Base-by-base conservation (phyloP, 2,797 vertebrate genomes). In the Sebastes oblongus region DNA sequence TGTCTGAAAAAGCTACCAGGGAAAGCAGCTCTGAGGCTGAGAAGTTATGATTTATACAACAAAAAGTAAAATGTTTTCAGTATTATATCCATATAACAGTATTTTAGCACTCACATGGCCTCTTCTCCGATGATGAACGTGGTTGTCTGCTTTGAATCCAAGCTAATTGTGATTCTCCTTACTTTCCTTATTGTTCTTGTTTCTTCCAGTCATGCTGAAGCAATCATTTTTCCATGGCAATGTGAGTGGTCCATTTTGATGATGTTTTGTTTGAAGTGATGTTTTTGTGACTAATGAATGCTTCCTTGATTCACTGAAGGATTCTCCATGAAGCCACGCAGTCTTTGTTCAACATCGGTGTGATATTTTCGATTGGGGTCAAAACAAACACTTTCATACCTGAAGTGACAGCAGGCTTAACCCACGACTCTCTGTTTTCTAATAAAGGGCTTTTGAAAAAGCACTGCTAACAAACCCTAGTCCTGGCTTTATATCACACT, bases 191-290 rank as follows among this genome's bases (percentile, higher is more conserved):
- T 60, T 55, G 25, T 4, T 67, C 14, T 60, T 14, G 2, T 60
- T 50, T 79, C 22, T 68, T 68, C 22, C 27, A 22, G 36, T 22
- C 6, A 34, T 39, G 10, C 56, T 66, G 30, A 46, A 24, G 52
- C 42, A 75, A 22, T 73, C 3, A 29, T 68, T 65, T 13, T 16
- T 67, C 32, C 18, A 1, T 27, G 5, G 66, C 55, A n/a, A 27
- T 5, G 10, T 13, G 67, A 68, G 50, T 0, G 3, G 22, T 25
- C 56, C 75, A 66, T 82, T 83, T 73, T 52, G 27, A 29, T 55
- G 61, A 36, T 72, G 54, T 72, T 78, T 66, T 39, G 52, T 74
- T 77, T 78, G 39, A 82, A 81, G 52, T 81, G 62, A 46, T 29
- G 29, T 59, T 55, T 85, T 36, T 42, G 36, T 70, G 54, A 66